Base-by-base conservation (phyloP, 2,797 vertebrate species). In the Cyprinodon diabolis region DNA sequence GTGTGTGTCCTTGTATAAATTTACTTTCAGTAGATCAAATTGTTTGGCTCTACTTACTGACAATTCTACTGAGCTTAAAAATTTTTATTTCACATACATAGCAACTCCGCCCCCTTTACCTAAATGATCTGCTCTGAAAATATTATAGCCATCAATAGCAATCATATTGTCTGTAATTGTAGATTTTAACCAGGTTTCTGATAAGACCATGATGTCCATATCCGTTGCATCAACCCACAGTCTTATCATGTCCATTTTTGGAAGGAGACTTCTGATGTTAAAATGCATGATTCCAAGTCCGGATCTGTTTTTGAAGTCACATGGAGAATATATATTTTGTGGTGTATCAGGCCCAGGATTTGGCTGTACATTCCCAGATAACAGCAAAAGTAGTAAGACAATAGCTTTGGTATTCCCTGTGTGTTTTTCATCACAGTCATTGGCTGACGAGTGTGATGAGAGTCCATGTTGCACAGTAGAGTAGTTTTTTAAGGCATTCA, bases 251-350 rank as follows among this genome's bases (percentile, higher is more conserved):
- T 62, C 56, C 4, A 0, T 71, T 62, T 71, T 51, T 35, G 30
- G 57, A 4, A 71, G 37, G 19, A 69, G 23, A 45, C 68, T 47
- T 56, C 68, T 45, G 43, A 69, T n/a, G 56, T 57, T 57, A 17
- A 69, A 69, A 57, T 69, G 68, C 23, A 69, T 15, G n/a, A 57
- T n/a, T 21, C n/a, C 30, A 37, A 71, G 45, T 14, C 47, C 47
- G 35, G 57, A 17, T 25, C 7, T 56, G 3, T 47, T 51, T 62
- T 56, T 69, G 43, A 69, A 69, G 6, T 57, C 13, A 23, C 8
- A 45, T n/a, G 40, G 40, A n/a, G 54, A 45, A 21, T 69, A 1
- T 23, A 13, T 23, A 69, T 56, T 6, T 56, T 25, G 15, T 43
- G 12, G 21, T n/a, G 23, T 0, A 25, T 4, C 8, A 9, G 68